These are phyloP conservation scores for Eupithecia dodoneata DNA, from an alignment of 2,888 invertebrate genomes.

Conservation along the genomic window DNA sequence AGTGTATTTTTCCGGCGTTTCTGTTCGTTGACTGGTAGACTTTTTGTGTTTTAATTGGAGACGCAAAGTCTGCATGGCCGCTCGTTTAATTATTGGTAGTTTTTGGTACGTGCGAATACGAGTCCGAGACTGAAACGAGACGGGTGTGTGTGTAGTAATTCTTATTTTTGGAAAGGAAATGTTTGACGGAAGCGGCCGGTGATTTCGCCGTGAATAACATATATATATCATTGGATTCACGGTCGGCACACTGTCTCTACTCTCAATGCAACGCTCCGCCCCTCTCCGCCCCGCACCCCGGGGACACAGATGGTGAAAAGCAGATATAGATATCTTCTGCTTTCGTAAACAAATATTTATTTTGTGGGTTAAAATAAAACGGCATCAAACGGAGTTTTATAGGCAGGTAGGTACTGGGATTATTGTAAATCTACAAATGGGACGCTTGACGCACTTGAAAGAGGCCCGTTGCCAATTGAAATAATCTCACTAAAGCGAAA, in stretches of 20 bases:
- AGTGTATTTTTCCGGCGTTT: slow-evolving; percentile 5
- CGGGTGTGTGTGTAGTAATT: slow-evolving; percentile 63
- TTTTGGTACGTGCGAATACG: slow-evolving; percentile 54
- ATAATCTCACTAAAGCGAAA: slow-evolving; percentile 15
- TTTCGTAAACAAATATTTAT: background rate
- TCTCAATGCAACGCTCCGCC: slow-evolving; percentile 27
- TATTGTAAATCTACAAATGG: background rate
- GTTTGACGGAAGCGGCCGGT: slow-evolving; percentile 68
- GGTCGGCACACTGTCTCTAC: slow-evolving; percentile 55
- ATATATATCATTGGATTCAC: slow-evolving; percentile 67
- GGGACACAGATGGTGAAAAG: slow-evolving; percentile 12
- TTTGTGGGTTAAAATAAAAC: background rate
- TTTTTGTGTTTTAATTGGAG: slow-evolving; percentile 30
- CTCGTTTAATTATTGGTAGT: slow-evolving; percentile 22
- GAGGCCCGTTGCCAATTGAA: slow-evolving; percentile 10
- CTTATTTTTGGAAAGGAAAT: slow-evolving; percentile 74
- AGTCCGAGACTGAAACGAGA: slow-evolving; percentile 47
- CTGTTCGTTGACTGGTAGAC: background rate
- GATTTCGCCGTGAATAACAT: slow-evolving; percentile 72
- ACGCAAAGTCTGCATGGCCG: slow-evolving; percentile 43
- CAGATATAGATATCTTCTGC: background rate
- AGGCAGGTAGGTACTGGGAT: background rate
- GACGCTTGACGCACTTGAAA: slow-evolving; percentile 11
- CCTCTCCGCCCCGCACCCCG: slow-evolving; percentile 8
- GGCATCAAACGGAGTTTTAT: background rate